Evolutionary conservation across 1,140 invertebrate species (phyloP).

Genomic region (Meloidogyne floridensis): DNA sequence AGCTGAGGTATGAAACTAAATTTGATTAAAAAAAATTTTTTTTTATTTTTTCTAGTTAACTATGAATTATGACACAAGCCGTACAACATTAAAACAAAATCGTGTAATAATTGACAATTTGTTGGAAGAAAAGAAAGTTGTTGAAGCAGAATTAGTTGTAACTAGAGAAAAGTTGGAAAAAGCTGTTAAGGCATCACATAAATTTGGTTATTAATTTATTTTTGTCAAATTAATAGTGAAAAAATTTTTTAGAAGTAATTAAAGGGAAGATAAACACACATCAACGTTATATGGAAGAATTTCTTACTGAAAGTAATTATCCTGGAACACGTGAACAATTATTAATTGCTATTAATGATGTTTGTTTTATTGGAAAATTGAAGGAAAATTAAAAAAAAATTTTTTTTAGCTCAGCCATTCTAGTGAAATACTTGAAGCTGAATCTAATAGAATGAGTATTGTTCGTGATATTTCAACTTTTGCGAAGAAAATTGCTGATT

Average conservation of each 20-base stretch:
- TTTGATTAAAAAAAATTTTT: background rate
- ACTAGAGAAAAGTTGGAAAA: slow-evolving; percentile 26
- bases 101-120: slow-evolving; percentile 24
- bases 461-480: slow-evolving; percentile 17
- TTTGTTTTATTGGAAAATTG: background rate
- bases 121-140: background rate
- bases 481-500: slow-evolving; percentile 21
- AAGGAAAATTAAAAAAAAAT: background rate
- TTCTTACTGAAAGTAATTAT: background rate
- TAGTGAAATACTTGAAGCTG: slow-evolving; percentile 26
- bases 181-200: slow-evolving; percentile 30
- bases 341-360: slow-evolving; percentile 8
- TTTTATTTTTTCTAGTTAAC: slow-evolving; percentile 23
- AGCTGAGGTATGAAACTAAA: slow-evolving; percentile 17
- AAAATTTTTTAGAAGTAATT: slow-evolving; percentile 20
- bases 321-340: slow-evolving; percentile 21
- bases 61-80: slow-evolving; percentile 26
- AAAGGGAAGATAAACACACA: slow-evolving; percentile 30
- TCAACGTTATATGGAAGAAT: slow-evolving; percentile 3
- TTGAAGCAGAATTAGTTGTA: slow-evolving; percentile 28
- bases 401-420: slow-evolving; percentile 29
- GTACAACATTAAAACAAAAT: slow-evolving; percentile 35
- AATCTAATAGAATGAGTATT: slow-evolving; percentile 14
- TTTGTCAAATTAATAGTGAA: background rate
- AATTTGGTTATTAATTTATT: slow-evolving; percentile 23